Base-by-base conservation (phyloP, 2,888 invertebrate species). In the Hymenopus coronatus region DNA sequence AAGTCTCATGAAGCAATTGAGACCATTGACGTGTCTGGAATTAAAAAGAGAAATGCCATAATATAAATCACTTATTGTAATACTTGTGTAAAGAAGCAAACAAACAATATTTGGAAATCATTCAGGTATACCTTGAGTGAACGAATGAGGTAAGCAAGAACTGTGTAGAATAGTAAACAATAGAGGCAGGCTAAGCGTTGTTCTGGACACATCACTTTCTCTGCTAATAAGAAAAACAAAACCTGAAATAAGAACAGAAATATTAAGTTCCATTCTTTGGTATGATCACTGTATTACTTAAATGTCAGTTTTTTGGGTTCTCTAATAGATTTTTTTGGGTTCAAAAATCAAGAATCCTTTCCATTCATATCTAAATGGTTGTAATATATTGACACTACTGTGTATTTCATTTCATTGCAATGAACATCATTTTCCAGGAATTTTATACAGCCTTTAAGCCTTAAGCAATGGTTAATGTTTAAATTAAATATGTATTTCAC, bases 131-230 rank as follows among this genome's bases (percentile, higher is more conserved):
- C 92, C 89, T 91, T 90, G 30, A 92, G 90, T 15, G 91, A 90
- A 46, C 90, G 91, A 82, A 91, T 90, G 20, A 91, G 89, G 89
- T 91, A 91, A 1, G 91, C 91, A 6, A 91, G 89, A 25, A 91
- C 91, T 81, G 91, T 91, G 90, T 91, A 91, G 90, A 91, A 91
- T 15, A 91, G 91, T 15, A 91, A 90, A 33, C 91, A 91, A 88
- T 91, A 91, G n/a, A 91, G 90, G 28, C 91, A 90, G 3, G 91
- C 89, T 84, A 91, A 89, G 30, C 90, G 90, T 46, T 91, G 90
- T 25, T 91, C 90, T 15, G 91, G 91, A 83, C 91, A 90, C 20
- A 91, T 70, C 30, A 91, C 88, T 84, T 91, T 91, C 88, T 91
- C 91, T n/a, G 90, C 89, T 46, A 91, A 54, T 84, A 91, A 84